Evolutionary conservation across 37 sponge, comb jelly and placozoan genomes (phyloP).

Genomic region (Ianthella basta): DNA sequence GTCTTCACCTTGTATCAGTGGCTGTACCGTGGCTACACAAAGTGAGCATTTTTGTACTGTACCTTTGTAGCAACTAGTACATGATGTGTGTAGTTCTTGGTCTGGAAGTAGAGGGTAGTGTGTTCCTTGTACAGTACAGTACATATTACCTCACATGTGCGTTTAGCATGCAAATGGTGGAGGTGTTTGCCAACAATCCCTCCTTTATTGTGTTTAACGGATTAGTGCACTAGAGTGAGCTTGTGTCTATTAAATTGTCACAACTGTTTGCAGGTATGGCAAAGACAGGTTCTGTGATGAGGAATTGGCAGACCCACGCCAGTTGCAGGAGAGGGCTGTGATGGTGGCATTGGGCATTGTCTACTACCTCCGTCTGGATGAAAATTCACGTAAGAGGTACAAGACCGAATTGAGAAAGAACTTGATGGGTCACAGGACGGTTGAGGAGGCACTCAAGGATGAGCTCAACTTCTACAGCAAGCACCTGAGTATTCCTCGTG

Average conservation of each 20-base stretch:
- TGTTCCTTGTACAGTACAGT: too few relatives aligned
- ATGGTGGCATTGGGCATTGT: constrained; percentile 62
- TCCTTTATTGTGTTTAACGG: too few relatives aligned
- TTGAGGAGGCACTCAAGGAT: constrained; percentile 17
- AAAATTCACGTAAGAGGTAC: constrained; percentile 33
- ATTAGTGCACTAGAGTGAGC: background rate
- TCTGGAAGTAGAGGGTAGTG: too few relatives aligned
- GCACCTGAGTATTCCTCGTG: constrained; percentile 48
- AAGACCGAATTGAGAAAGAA: background rate
- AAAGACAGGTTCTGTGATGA: background rate
- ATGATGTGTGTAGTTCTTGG: too few relatives aligned
- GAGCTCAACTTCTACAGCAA: constrained; percentile 31
- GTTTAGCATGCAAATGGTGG: too few relatives aligned
- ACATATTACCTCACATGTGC: too few relatives aligned
- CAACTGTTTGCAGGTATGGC: background rate
- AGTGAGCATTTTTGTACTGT: constrained; percentile 13
- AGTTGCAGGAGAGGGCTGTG: constrained; percentile 34
- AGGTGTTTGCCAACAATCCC: too few relatives aligned
- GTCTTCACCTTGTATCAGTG: constrained; percentile 50
- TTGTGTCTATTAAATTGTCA: too few relatives aligned
- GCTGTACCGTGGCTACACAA: constrained; percentile 18
- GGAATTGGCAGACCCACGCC: background rate
- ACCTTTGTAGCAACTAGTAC: too few relatives aligned
- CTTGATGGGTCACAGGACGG: background rate
- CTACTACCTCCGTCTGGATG: constrained; percentile 64